A percentile compares a stretch with the other conserved stretches of the same genome.
Conservation (phyloP, 2,113 vertebrate species). For the Benitochromis conjunctus region DNA sequence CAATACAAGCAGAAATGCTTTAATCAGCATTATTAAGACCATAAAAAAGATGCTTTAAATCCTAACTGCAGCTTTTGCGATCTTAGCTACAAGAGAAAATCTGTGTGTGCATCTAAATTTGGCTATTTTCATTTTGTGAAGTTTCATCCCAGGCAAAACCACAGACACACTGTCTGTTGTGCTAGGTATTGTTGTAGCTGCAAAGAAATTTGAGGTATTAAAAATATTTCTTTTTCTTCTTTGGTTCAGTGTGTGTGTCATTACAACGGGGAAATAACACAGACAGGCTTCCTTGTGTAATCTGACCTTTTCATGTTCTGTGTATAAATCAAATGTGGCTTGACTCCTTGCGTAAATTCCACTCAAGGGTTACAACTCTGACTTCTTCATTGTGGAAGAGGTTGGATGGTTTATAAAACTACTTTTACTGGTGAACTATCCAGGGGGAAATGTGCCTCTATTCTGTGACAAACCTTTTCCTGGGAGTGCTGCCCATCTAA, state of each 20-base stretch:
- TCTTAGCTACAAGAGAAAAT: neutral
- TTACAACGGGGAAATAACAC: constrained; percentile 29
- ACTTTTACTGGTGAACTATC: constrained; percentile 16
- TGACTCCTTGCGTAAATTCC: constrained; percentile 37
- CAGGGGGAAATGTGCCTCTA: neutral
- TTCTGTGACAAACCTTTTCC: constrained; percentile 1
- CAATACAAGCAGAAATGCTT: constrained; percentile 18
- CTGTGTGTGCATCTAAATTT: neutral
- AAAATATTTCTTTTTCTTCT: constrained; percentile 43
- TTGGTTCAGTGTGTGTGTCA: constrained; percentile 31
- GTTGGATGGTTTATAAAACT: constrained; percentile 36
- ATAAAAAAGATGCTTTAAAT: constrained; percentile 7
- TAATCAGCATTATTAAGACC: constrained; percentile 20
- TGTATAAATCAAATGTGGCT: constrained; percentile 38
- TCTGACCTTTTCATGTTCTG: constrained; percentile 32
- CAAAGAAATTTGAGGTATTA: constrained; percentile 47
- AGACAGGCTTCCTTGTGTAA: constrained; percentile 8
- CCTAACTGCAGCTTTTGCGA: neutral
- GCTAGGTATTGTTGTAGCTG: constrained; percentile 19
- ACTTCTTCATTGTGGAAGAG: constrained; percentile 11
- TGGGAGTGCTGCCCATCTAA: neutral
- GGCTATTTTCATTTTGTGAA: constrained; percentile 15
- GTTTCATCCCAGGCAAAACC: constrained; percentile 3
- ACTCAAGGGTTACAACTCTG: constrained; percentile 21
- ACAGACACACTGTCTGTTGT: neutral